A percentile compares a stretch with the other conserved stretches of the same genome.
phyloP scores from a whole-genome alignment of 2,888 invertebrate species.

The Volucella bombylans region DNA sequence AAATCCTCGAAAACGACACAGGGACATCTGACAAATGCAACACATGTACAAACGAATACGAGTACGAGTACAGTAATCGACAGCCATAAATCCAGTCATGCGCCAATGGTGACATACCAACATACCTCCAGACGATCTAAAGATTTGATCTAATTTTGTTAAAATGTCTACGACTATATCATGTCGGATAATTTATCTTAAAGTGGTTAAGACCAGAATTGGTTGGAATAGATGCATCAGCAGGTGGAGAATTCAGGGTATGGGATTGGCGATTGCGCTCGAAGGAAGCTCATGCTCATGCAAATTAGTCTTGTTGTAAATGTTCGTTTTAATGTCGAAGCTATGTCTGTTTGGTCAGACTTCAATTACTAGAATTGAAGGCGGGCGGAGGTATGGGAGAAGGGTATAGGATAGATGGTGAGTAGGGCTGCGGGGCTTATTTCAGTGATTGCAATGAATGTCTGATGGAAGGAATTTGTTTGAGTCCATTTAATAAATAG shows the following conservation, averaged over 20 bases:
- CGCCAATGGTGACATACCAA: background rate
- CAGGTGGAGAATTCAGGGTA: background rate
- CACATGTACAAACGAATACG: background rate
- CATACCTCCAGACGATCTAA: background rate
- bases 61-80: background rate
- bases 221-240: background rate
- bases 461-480: conserved; percentile 28
- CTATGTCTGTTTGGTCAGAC: conserved; percentile 33
- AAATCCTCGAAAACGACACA: background rate
- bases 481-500: conserved; percentile 6
- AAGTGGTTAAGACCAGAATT: conserved; percentile 23
- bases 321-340: conserved; percentile 51
- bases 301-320: conserved; percentile 58
- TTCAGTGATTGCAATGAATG: conserved; percentile 30
- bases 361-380: conserved; percentile 36
- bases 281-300: conserved; percentile 48
- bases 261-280: conserved; percentile 3
- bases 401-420: conserved; percentile 1
- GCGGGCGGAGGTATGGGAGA: background rate
- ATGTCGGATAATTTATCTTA: conserved; percentile 43
- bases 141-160: conserved; percentile 45
- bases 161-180: conserved; percentile 26
- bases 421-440: conserved; percentile 17
- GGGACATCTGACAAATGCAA: conserved; percentile 12
- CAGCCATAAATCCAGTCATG: conserved; percentile 27